Base-by-base conservation (phyloP, 2,888 invertebrate species). In the Ditylenchus weischeri region DNA sequence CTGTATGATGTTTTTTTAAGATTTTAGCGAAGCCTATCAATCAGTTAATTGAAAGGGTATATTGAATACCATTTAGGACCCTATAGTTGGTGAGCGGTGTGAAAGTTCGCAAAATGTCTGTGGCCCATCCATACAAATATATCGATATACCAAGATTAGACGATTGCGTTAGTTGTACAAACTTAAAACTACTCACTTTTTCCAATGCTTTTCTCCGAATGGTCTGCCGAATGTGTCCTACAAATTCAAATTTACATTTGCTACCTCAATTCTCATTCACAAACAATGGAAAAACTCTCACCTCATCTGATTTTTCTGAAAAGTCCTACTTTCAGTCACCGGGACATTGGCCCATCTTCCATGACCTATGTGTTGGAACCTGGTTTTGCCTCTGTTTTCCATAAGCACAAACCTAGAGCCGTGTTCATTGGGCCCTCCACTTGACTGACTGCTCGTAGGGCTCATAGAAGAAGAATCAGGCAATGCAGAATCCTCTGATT, bases 381-480 rank as follows among this genome's bases (percentile, higher is more conserved):
- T 21, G 23, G 21, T 54, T 18, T 54, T 54, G 29, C 23, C 54
- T n/a, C 13, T 29, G 29, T 21, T 21, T 50, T 50, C 54, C 29
- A 11, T 29, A 2, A 23, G 13, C 3, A 23, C 23, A 29, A 23
- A 54, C 23, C 23, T 23, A 18, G 21, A 23, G 21, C 54, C 54
- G 13, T 54, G 54, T 54, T 54, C 54, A 29, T 21, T 29, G 23
- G 3, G n/a, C n/a, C 21, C 29, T 23, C 29, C 23, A 54, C 54
- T 54, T 2, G 54, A 54, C 29, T 21, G 29, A 47, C 62, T 62
- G 18, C 48, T 62, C 6, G 62, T 62, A n/a, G 62, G 62, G 23
- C 62, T 62, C 62, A 62, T 62, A 10, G 62, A 62, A 19, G 62
- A 38, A n/a, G 62, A 62, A 8, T 62, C 62, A 1, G 62, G 62